Base-by-base conservation (phyloP, 2,888 invertebrate genomes). In the Lycophotia porphyrea region DNA sequence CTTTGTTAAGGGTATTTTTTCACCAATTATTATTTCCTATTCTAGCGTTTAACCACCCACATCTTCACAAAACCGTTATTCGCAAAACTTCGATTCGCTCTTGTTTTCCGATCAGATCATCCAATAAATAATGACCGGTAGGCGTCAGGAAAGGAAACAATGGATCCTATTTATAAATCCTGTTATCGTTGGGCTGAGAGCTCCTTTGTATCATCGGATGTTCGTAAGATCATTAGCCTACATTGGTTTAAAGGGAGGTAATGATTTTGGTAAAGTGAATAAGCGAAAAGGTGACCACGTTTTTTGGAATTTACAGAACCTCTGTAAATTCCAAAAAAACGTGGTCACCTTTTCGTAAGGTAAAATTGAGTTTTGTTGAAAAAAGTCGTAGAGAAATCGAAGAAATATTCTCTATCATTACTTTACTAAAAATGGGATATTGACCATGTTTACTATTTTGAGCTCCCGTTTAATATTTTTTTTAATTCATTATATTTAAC, bases 111-210 rank as follows among this genome's bases (percentile, higher is more conserved):
- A 80, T 64, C 80, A 44, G 74, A 71, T 79, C 84, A 60, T 36
- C 63, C 36, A 52, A 80, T 84, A 71, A 82, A 84, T 84, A 71
- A 81, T 69, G 71, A 44, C 55, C 60, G 70, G 73, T 65, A 71
- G n/a, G 55, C 69, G 65, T 60, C 44, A 47, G 64, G 44, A 21
- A 36, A 36, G 76, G 47, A 72, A 71, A 84, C 75, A 76, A 84
- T 84, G 70, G 75, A n/a, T 55, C 44, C 64, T 84, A 74, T 74
- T 84, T 84, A 80, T 55, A 69, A 81, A 81, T 80, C 84, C 71
- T 52, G 75, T 82, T 82, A 80, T 80, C 84, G 31, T n/a, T 31
- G 64, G 36, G 36, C n/a, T 74, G 47, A 71, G 80, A 84, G 71
- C 63, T 44, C 27, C 34, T 66, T 66, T 61, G 65, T 82, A 70